Evolutionary conservation across 2,888 invertebrate species (phyloP), one percentile per base, ranked within the genome.

Genomic region (Teleogryllus oceanicus): DNA sequence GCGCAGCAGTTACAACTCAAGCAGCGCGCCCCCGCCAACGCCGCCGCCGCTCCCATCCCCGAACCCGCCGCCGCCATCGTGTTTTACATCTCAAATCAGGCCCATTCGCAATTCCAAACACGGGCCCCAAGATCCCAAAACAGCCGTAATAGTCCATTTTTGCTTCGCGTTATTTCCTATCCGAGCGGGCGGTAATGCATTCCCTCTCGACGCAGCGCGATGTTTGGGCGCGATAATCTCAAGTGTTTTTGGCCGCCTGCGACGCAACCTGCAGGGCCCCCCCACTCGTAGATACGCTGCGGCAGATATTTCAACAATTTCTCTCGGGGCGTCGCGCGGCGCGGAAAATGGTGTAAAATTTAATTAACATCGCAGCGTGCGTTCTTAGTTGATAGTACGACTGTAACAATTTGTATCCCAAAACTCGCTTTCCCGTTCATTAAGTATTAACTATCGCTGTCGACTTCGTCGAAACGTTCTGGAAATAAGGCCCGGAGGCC

Each of bases 381-480:
- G 62, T 62, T 62, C 62, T 62, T 62, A 62, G 62, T 62, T 18
- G 62, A 62, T 62, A 62, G 16, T 62, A 62, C 13, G 62, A n/a
- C 62, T n/a, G 11, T 62, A 18, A 8, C 62, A 62, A 62, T 62
- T 62, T 62, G 62, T 62, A 62, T 62, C 62, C n/a, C 62, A 62
- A 62, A 16, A 62, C 62, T 62, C n/a, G 62, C 62, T 62, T n/a
- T 62, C 62, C 62, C n/a, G 62, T 62, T 62, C 62, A 62, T 62
- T 62, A 62, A 62, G 62, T 62, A 62, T 62, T 62, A 18, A 62
- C 62, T 62, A 62, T 62, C 13, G 16, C 62, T 12, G 62, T 62
- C 62, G 62, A 62, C 62, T 13, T 13, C 62, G 62, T 18, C 13
- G 62, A 5, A 62, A 62, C 62, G 62, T 62, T 62, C 16, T 62